Evolutionary conservation across 2,888 invertebrate species (phyloP).

Genomic region (Drosophila infuscata): DNA sequence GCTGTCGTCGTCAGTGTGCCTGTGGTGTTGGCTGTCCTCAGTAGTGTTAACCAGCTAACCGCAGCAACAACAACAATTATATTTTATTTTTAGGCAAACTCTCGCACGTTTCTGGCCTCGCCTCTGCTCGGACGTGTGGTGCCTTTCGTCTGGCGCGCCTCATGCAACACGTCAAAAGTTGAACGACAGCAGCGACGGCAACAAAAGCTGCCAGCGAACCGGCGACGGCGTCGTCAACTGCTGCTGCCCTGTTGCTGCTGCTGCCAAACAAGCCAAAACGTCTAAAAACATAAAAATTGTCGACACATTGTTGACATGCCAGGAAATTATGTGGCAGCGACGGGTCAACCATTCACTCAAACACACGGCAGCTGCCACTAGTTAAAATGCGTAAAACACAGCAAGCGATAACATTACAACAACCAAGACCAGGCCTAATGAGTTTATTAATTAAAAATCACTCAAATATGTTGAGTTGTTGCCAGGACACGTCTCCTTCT

Average conservation of each 20-base stretch:
- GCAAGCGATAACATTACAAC: constrained; percentile 18
- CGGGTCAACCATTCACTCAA: constrained; percentile 44
- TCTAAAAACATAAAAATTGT: constrained; percentile 71
- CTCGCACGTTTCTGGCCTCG: constrained; percentile 58
- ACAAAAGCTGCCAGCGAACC: constrained; percentile 67
- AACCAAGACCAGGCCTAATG: constrained; percentile 63
- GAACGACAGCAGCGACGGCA: constrained; percentile 73
- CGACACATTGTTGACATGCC: constrained; percentile 75
- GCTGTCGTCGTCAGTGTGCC: constrained; percentile 50
- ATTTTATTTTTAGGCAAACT: constrained; percentile 78
- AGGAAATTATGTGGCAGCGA: constrained; percentile 72
- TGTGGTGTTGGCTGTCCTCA: constrained; percentile 44
- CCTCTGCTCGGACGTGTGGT: constrained; percentile 23
- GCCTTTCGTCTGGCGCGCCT: constrained; percentile 62
- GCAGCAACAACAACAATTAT: constrained; percentile 67
- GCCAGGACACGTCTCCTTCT: constrained; percentile 22
- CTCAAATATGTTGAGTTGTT: constrained; percentile 43
- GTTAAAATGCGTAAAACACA: constrained; percentile 74
- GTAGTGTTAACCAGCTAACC: constrained; percentile 63
- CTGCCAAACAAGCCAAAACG: constrained; percentile 47
- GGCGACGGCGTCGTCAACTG: constrained; percentile 47
- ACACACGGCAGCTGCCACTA: constrained; percentile 70
- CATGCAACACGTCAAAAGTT: constrained; percentile 79
- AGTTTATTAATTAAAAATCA: constrained; percentile 79
- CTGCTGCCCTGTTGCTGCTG: constrained; percentile 4